A percentile compares a stretch with the other conserved stretches of the same genome.
phyloP scores from a whole-genome alignment of 2,888 invertebrate genomes.

The Halictus ligatus region DNA sequence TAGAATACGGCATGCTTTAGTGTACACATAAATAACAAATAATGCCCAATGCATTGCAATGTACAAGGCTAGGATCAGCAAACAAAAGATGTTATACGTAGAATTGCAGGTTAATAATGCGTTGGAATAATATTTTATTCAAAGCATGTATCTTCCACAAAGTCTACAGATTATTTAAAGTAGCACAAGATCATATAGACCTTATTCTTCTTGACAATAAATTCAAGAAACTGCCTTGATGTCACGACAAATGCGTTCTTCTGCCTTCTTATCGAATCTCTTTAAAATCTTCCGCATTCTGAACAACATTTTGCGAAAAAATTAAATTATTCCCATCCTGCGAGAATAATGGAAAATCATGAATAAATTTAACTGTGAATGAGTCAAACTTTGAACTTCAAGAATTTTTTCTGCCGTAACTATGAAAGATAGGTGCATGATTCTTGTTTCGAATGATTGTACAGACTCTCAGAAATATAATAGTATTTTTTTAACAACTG shows the following conservation, averaged over 20 bases:
- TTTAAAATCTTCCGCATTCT: too few relatives aligned
- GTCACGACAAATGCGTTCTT: background rate
- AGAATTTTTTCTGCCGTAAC: too few relatives aligned
- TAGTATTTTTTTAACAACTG: too few relatives aligned
- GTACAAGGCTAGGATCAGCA: background rate
- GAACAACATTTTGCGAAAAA: background rate
- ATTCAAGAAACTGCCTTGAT: background rate
- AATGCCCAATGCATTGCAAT: background rate
- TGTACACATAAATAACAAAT: background rate
- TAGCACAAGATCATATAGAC: background rate
- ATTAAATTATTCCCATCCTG: background rate
- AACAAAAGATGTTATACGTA: background rate
- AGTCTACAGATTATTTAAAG: background rate
- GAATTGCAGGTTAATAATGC: background rate
- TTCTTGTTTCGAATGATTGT: too few relatives aligned
- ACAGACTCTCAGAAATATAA: too few relatives aligned
- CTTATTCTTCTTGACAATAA: background rate
- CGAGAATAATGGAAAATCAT: background rate
- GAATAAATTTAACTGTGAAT: too few relatives aligned
- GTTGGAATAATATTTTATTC: background rate
- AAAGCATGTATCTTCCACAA: background rate
- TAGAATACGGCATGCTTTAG: too few relatives aligned
- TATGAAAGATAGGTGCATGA: too few relatives aligned
- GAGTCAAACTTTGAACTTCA: too few relatives aligned
- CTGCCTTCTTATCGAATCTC: background rate